phyloP scores from a whole-genome alignment of 1,140 invertebrate genomes.

The Drosophila lacertosa region DNA sequence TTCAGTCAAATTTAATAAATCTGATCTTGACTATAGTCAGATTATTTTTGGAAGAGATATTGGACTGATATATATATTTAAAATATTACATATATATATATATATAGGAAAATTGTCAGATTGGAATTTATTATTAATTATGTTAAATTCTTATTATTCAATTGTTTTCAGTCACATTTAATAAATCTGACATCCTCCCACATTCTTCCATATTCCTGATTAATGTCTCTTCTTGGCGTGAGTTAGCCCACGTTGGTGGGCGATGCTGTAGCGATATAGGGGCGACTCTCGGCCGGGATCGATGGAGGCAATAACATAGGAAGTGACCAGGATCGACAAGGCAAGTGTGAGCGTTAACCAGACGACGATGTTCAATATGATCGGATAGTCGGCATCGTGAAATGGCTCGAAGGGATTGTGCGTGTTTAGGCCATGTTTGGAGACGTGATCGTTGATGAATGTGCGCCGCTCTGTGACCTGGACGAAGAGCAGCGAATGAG shows the following conservation, averaged over 20 bases:
- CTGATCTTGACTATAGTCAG: too few species aligned
- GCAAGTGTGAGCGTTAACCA: conserved; percentile 92
- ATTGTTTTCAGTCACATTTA: too few species aligned
- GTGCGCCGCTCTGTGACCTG: conserved; percentile 87
- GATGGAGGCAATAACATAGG: conserved; percentile 94
- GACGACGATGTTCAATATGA: conserved; percentile 95
- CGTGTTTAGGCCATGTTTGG: conserved; percentile 42
- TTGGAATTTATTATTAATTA: too few species aligned
- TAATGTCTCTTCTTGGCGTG: background rate
- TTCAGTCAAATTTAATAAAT: too few species aligned
- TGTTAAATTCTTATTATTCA: too few species aligned
- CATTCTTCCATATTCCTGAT: background rate
- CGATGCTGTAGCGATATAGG: conserved; percentile 97
- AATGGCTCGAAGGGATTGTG: conserved; percentile 84
- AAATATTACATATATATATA: too few species aligned
- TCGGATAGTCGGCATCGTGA: conserved; percentile 88
- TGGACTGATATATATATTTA: too few species aligned
- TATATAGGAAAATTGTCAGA: too few species aligned
- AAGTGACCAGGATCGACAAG: conserved; percentile 92
- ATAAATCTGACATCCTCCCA: too few species aligned
- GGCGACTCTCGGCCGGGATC: conserved; percentile 98
- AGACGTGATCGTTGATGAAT: too few species aligned
- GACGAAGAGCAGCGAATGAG: conserved; percentile 88
- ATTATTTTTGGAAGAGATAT: too few species aligned
- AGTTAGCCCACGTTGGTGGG: conserved; percentile 86